phyloP scores from a whole-genome alignment of 2,113 vertebrate species.

The Corythaixoides concolor region DNA sequence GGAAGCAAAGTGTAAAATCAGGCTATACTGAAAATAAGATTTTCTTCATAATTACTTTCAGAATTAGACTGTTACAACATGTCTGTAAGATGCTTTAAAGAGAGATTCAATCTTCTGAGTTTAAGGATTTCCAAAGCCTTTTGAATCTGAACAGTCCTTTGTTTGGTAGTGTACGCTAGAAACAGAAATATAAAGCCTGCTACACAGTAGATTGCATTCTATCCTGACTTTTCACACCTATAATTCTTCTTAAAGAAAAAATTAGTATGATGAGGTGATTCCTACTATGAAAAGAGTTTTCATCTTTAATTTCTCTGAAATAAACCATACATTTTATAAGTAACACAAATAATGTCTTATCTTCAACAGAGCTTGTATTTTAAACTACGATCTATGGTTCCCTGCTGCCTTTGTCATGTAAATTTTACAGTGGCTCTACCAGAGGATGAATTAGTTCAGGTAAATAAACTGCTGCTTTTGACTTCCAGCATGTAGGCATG shows the following conservation, averaged over 20 bases:
- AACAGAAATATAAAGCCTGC: not conserved
- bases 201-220: not conserved
- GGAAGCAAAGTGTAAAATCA: not conserved
- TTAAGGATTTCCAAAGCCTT: not conserved
- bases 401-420: slow-evolving; percentile 96
- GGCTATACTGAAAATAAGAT: not conserved
- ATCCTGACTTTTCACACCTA: not conserved
- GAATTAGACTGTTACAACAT: not conserved
- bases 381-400: slow-evolving; percentile 94
- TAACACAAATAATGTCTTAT: slow-evolving; percentile 11
- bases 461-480: slow-evolving; percentile 34
- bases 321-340: not conserved
- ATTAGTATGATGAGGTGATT: not conserved
- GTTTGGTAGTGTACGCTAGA: not conserved
- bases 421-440: slow-evolving; percentile 96
- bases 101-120: not conserved
- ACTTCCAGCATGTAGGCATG: not conserved
- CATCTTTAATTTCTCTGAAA: not conserved
- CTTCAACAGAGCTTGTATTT: slow-evolving; percentile 92
- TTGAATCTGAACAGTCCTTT: not conserved
- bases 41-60: not conserved
- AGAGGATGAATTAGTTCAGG: slow-evolving; percentile 97
- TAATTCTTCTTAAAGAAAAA: not conserved
- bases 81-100: not conserved
- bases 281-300: not conserved